These are phyloP conservation scores for Calliscelio sp. DNA, from an alignment of 2,888 invertebrate species.

Conservation along the genomic window DNA sequence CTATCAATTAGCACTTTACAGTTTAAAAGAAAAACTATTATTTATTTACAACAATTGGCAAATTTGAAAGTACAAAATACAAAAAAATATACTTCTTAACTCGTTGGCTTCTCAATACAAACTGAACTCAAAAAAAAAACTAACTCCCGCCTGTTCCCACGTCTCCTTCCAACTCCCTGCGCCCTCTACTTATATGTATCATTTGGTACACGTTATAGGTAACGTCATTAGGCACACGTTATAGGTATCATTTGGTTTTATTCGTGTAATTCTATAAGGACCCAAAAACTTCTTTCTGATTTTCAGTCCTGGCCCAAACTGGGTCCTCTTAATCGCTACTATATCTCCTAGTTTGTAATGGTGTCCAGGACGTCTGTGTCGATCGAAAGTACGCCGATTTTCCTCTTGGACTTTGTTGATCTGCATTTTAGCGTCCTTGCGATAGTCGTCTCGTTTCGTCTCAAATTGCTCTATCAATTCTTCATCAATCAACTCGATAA, in stretches of 20 bases:
- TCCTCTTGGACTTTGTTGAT: conserved; percentile 16
- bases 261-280: background rate
- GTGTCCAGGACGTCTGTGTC: conserved; percentile 10
- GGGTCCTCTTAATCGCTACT: conserved; percentile 80
- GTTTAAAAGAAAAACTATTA: no score
- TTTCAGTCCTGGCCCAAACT: conserved; percentile 75
- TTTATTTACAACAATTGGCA: no score
- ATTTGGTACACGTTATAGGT: no score
- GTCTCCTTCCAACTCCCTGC: no score
- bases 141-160: no score
- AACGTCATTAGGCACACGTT: no score
- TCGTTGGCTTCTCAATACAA: no score
- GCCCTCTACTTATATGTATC: no score
- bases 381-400: conserved; percentile 6
- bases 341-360: conserved; percentile 74
- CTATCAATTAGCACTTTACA: no score
- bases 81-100: no score
- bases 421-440: conserved; percentile 15
- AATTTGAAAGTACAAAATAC: no score
- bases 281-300: conserved; percentile 65
- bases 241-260: conserved; percentile 43
- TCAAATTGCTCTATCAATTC: conserved; percentile 19
- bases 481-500: conserved; percentile 20
- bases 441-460: background rate
- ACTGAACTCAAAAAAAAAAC: no score